A percentile compares a stretch with the other conserved stretches of the same genome.
Conservation (phyloP, 2,888 invertebrate genomes). For the Apeira syringaria region DNA sequence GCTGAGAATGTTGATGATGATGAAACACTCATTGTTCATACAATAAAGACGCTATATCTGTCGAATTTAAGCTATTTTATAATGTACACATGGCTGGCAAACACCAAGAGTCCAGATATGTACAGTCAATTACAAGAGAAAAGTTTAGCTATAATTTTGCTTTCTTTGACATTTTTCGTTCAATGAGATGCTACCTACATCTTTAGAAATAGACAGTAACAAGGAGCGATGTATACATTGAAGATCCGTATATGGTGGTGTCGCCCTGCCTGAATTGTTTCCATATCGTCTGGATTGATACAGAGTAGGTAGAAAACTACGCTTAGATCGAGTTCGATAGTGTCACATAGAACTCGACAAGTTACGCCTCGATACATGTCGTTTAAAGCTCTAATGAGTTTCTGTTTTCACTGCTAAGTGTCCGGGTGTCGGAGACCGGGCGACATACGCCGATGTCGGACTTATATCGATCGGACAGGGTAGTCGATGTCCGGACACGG, state of each 20-base stretch:
- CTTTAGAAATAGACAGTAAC: constrained; percentile 49
- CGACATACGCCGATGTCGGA: constrained; percentile 37
- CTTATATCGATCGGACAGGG: constrained; percentile 61
- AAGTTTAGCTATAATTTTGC: too few species aligned
- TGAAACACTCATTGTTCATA: too few species aligned
- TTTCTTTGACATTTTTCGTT: too few species aligned
- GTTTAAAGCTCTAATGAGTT: constrained; percentile 64
- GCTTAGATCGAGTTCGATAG: constrained; percentile 50
- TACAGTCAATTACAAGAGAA: too few species aligned
- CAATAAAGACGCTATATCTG: too few species aligned
- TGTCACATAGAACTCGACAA: constrained; percentile 45
- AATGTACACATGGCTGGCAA: too few species aligned
- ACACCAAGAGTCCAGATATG: too few species aligned
- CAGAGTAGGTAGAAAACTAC: constrained; percentile 28
- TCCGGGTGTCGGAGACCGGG: constrained; percentile 50
- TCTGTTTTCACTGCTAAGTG: constrained; percentile 60
- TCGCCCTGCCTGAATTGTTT: constrained; percentile 30
- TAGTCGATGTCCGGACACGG: constrained; percentile 34
- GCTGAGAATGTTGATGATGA: too few species aligned
- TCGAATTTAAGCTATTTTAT: too few species aligned
- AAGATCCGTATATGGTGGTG: constrained; percentile 33
- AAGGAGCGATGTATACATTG: constrained; percentile 46
- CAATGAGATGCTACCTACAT: too few species aligned
- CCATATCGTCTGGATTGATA: constrained; percentile 16
- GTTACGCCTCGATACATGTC: constrained; percentile 52